Base-by-base conservation (phyloP, 2,113 vertebrate species). In the Toxotes jaculatrix region DNA sequence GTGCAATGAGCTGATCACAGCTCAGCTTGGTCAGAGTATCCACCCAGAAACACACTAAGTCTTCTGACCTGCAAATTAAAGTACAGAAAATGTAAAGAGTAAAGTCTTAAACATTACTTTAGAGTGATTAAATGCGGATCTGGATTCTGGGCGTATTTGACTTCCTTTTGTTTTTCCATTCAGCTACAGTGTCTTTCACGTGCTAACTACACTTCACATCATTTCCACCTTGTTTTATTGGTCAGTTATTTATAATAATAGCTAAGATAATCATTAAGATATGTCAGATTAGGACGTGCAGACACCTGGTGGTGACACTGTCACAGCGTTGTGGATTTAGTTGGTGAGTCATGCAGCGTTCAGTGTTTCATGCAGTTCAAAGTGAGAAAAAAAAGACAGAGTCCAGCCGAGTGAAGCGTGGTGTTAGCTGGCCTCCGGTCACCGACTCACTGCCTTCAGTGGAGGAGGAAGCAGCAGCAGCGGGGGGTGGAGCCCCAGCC, bases 371-470 rank as follows among this genome's bases (percentile, higher is more conserved):
- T 88, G 88, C 83, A 74, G 83, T 43, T 57, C 14, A 68, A 42
- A 72, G 40, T 81, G 31, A 74, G 45, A 64, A 63, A 42, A 21
- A 65, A 7, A 7, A 79, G 71, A 80, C 23, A 69, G 60, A 84
- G 82, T 71, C 81, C 81, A 90, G 57, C 93, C 87, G 90, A 91
- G 92, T 93, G 96, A 96, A 95, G 96, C 95, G 95, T 73, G 77
- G 56, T 55, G 88, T 96, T 91, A 90, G 94, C 96, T 95, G 91
- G 90, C 85, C 88, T 96, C 94, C 95, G 45, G 67, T 80, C 94
- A 84, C 91, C 88, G 93, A 99, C 98, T 99, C 98, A 99, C 98
- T 99, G 97, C 98, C 97, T 97, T 96, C 94, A 95, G 97, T 82
- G 93, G 96, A 96, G 96, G 98, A 96, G 95, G 97, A 95, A 95